Conservation (phyloP, 2,113 vertebrate species). For the Prunella himalayana region DNA sequence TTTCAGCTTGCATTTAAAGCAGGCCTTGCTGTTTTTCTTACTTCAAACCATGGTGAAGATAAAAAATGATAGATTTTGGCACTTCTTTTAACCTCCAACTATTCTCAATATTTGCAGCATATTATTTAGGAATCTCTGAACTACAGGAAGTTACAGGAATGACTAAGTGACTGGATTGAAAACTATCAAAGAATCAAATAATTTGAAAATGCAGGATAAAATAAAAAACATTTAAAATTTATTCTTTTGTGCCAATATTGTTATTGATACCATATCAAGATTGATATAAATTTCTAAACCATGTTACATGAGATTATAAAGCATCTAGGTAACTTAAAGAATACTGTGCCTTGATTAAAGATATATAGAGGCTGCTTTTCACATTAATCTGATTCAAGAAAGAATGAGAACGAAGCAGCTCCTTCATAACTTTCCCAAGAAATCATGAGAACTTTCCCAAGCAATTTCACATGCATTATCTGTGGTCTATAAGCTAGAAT, state of each 20-base stretch:
- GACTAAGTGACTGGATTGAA: conserved; percentile 12
- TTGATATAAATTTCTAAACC: background rate
- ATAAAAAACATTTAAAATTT: background rate
- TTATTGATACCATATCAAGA: background rate
- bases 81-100: background rate
- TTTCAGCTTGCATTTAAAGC: conserved; percentile 13
- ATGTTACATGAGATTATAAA: background rate
- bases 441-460: background rate
- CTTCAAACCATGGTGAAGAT: conserved; percentile 14
- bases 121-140: conserved; percentile 16
- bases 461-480: background rate
- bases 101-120: conserved; percentile 26
- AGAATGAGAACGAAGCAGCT: background rate
- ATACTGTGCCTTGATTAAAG: background rate
- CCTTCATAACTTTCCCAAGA: background rate
- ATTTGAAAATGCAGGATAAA: background rate
- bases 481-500: background rate
- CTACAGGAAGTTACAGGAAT: background rate
- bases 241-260: background rate
- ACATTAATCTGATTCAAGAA: background rate
- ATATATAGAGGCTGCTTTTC: background rate
- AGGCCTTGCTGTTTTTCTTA: background rate
- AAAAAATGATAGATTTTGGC: background rate
- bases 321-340: background rate
- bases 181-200: conserved; percentile 29